These are phyloP conservation scores for Notodonta dromedarius DNA, from an alignment of 2,888 invertebrate genomes.

Conservation along the genomic window DNA sequence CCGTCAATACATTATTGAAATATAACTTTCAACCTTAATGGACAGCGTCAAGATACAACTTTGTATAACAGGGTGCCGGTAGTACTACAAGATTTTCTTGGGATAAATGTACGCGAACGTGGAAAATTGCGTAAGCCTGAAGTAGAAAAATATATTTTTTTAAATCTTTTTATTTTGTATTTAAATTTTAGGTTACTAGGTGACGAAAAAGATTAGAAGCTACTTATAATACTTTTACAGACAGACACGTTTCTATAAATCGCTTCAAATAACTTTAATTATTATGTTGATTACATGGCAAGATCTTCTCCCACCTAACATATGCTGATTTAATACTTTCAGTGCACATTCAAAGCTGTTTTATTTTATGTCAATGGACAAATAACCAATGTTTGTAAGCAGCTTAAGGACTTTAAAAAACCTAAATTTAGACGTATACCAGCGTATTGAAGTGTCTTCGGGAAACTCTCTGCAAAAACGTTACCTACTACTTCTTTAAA, in stretches of 20 bases:
- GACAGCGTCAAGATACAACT: not conserved
- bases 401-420: no score
- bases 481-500: no score
- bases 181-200: not conserved
- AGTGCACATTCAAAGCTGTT: no score
- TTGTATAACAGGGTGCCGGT: not conserved
- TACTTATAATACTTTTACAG: not conserved
- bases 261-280: no score
- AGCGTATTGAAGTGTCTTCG: no score
- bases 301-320: no score
- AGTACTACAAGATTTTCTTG: not conserved
- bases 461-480: no score
- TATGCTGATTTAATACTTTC: no score
- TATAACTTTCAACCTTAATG: not conserved
- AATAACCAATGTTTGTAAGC: no score
- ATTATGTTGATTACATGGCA: no score
- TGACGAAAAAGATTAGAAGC: not conserved
- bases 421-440: no score
- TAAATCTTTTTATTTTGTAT: not conserved
- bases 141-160: not conserved
- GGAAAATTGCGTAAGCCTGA: not conserved
- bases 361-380: no score
- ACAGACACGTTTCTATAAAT: not conserved
- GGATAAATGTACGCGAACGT: not conserved
- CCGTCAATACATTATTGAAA: not conserved